Evolutionary conservation across 2,797 vertebrate species (phyloP), one percentile per base, ranked within the genome.

Genomic region (Poliocrania exsul): DNA sequence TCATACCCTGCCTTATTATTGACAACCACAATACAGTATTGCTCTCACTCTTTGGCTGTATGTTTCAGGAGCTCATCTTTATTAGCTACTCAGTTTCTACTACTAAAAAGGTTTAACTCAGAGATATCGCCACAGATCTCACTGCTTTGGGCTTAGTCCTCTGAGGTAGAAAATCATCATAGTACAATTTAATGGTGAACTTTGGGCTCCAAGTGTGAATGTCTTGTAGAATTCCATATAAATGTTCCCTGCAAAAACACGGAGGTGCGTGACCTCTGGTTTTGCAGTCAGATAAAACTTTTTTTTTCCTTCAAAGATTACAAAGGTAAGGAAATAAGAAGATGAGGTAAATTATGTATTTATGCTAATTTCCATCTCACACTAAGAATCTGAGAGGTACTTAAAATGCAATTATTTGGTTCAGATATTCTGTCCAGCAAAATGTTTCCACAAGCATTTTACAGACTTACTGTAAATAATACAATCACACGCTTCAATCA

Each of bases 401-500:
- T 92, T 91, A 93, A 53, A 92, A 72, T 46, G 12, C 33, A 81
- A 57, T 78, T 92, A 91, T 92, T 88, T 92, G 50, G 51, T 91
- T 95, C 79, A 89, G 72, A 69, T 93, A 91, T 74, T 96, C 79
- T 83, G 58, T 66, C 84, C 91, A 91, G 81, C 69, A 89, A 95
- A 91, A 87, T 65, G 14, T 94, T 94, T 87, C 81, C 88, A 93
- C 81, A 91, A 89, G 69, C 9, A 0, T 78, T 92, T 96, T 94
- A 94, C 61, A 95, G 67, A 72, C 61, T 91, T 91, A 61, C 46
- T 78, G 88, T 93, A 95, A 93, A 92, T 94, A 96, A 90, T 81
- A 56, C 50, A 93, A 93, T 93, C 84, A 74, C 31, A 81, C 0
- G 0, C 69, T 94, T 94, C 91, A 87, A 51, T 65, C 81, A 83